phyloP scores from a whole-genome alignment of 2,888 invertebrate genomes.

The Blomia tropicalis region DNA sequence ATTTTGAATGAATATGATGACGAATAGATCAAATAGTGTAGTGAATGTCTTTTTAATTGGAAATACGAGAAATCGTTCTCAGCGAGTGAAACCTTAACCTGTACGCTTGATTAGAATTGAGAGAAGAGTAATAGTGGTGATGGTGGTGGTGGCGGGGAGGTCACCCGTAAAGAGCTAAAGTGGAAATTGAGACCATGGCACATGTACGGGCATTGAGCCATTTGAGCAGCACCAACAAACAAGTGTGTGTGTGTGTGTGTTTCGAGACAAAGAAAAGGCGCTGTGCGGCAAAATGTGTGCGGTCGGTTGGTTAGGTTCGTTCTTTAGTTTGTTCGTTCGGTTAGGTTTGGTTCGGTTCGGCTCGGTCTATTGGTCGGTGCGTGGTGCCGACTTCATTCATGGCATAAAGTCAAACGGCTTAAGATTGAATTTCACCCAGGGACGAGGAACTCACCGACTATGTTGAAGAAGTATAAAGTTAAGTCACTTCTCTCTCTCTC shows the following conservation, averaged over 20 bases:
- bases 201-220: too few relatives aligned
- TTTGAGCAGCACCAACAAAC: too few relatives aligned
- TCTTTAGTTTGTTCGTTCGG: not conserved
- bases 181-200: slow-evolving; percentile 2
- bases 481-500: too few relatives aligned
- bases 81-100: slow-evolving; percentile 4
- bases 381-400: not conserved
- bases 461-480: too few relatives aligned
- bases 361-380: not conserved
- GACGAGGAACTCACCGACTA: not conserved
- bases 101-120: not conserved
- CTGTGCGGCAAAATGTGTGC: not conserved
- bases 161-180: not conserved
- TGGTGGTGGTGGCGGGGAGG: not conserved
- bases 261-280: slow-evolving; percentile 8
- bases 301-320: too few relatives aligned
- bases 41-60: slow-evolving; percentile 14
- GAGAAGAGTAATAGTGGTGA: not conserved
- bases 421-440: slow-evolving; percentile 4
- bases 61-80: not conserved
- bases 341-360: not conserved
- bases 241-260: not conserved
- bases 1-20: too few relatives aligned
- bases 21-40: too few relatives aligned
- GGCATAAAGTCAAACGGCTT: slow-evolving; percentile 11